Evolutionary conservation across 2,888 invertebrate species (phyloP).

Genomic region (Sarcophaga caerulescens): DNA sequence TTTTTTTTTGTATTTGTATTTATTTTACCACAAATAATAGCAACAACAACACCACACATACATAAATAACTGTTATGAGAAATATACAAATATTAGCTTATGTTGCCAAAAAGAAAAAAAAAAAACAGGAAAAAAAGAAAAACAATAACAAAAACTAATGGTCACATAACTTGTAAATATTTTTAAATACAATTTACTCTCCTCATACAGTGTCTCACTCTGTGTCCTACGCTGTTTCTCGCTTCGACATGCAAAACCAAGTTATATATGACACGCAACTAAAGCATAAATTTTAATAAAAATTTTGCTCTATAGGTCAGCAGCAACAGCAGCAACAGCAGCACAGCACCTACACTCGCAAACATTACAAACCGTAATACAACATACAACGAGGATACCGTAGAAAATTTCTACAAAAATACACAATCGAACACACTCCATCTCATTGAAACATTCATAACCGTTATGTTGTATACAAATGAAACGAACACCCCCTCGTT

Average conservation of each 20-base stretch:
- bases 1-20: background rate
- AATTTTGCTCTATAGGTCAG: background rate
- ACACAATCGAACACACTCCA: too few relatives aligned
- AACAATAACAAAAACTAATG: background rate
- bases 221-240: too few relatives aligned
- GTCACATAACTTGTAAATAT: background rate
- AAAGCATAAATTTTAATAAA: background rate
- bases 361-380: background rate
- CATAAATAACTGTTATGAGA: background rate
- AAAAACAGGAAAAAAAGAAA: background rate
- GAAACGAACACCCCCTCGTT: background rate
- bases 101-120: background rate
- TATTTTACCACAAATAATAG: background rate
- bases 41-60: background rate
- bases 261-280: background rate
- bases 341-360: too few relatives aligned
- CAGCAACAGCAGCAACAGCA: background rate
- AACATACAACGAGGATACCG: background rate
- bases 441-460: too few relatives aligned
- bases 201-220: too few relatives aligned
- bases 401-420: background rate
- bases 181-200: background rate
- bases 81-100: background rate
- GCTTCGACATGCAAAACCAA: background rate
- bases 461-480: too few relatives aligned